Evolutionary conservation across 2,888 invertebrate species (phyloP), one percentile per base, ranked within the genome.

Genomic region (Marronus borbonicus): DNA sequence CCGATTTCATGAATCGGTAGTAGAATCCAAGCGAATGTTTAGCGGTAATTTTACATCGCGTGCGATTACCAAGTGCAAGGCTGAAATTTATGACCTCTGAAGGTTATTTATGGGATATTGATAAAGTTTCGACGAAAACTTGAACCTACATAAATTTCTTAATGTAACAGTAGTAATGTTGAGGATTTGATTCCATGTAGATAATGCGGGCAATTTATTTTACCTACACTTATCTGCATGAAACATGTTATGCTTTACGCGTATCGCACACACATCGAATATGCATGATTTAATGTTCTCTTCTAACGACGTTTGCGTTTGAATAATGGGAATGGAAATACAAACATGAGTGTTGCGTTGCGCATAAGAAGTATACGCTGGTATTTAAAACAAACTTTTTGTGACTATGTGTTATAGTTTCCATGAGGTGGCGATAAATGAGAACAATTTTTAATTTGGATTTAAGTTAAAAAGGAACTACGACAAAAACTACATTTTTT

Each of bases 111-210:
- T 60, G 72, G 39, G 44, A 44, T 44, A 74, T 74, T 74, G 72
- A 74, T 74, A 74, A 74, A 74, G 60, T 74, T 74, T 74, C 72
- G 72, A 74, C 72, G 72, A 74, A 74, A 74, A 74, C 72, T 60
- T 74, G 60, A 74, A 60, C 72, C 60, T 60, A 74, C 72, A 74
- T 74, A 74, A 74, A 74, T 74, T 74, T 74, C 72, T 74, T 74
- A 74, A 74, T 74, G 60, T 74, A 60, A 74, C 72, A 74, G 72
- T 74, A 74, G 72, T 74, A 60, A 44, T 74, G 72, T 60, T 39
- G 60, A 74, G 72, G 72, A 74, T 74, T 74, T 62, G 72, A 74
- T 74, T 74, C 58, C 72, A 60, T 60, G 72, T 74, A 74, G 72
- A 74, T 74, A 74, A 74, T 62, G 60, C n/a, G 44, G 44, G 44